Evolutionary conservation across 2,797 vertebrate genomes (phyloP), one percentile per base, ranked within the genome.

Genomic region (Anolis apletophallus): DNA sequence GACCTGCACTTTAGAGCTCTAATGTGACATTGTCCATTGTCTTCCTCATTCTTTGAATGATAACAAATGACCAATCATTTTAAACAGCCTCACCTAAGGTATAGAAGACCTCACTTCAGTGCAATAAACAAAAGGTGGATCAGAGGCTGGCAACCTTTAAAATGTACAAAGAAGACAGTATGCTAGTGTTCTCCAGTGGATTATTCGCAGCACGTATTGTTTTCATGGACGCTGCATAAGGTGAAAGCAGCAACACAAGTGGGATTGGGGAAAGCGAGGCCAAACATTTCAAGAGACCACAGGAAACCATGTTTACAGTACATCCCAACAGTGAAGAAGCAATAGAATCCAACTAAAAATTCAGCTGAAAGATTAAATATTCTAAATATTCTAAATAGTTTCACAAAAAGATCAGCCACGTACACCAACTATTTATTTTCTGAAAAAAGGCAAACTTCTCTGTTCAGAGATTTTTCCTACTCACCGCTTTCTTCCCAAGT

Each of bases 401-500:
- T 50, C 17, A 59, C 32, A 59, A 36, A 76, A 14, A n/a, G 26
- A 19, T 14, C 61, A 54, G 26, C 12, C 23, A 52, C 73, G 32
- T 50, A 92, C 88, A 89, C 85, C 19, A 21, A 29, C 72, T 84
- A 85, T 89, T 88, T 52, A 29, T 80, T 1, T 11, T 84, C 85
- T 89, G n/a, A 85, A 75, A 85, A n/a, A 84, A 80, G 21, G 59
- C 1, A 14, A 23, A 40, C 80, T 88, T 76, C 85, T 74, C 73
- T 72, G 67, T 0, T 0, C 77, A 34, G 64, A 57, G 64, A 64
- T 87, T 72, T 73, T 79, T 91, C 89, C 89, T 94, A 99, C 99
- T 99, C 96, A 99, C 99, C 96, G 98, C 98, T 98, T 99, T 99
- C 96, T 99, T 99, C 94, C 98, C 98, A 92, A 97, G 98, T 91